Conservation (phyloP, 2,888 invertebrate genomes). For the Mesorhabditis sp. region DNA sequence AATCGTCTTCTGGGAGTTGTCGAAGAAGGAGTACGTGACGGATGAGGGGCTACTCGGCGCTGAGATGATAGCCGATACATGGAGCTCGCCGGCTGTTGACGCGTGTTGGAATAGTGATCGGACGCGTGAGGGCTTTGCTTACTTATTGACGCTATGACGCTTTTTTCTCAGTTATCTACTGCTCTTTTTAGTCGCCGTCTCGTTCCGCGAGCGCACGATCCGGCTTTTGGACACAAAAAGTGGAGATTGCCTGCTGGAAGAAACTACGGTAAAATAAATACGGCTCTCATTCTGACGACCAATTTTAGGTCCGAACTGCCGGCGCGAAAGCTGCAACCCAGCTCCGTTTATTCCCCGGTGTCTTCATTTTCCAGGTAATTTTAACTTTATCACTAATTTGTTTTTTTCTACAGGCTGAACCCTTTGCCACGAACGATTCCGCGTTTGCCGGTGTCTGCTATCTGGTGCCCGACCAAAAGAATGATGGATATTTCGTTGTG, state of each 20-base stretch:
- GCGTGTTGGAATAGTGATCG: background rate
- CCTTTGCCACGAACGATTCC: background rate
- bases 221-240: background rate
- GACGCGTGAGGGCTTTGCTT: background rate
- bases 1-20: background rate
- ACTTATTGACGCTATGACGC: too few relatives aligned
- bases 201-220: background rate
- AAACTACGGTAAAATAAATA: background rate
- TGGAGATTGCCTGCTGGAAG: background rate
- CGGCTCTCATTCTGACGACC: background rate
- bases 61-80: background rate
- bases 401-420: too few relatives aligned
- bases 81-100: slow-evolving; percentile 3
- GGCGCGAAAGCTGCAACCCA: background rate
- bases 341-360: background rate
- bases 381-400: too few relatives aligned
- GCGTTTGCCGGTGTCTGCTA: background rate
- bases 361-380: background rate
- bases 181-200: background rate
- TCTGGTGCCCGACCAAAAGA: background rate
- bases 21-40: background rate
- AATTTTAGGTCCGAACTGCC: slow-evolving; percentile 5
- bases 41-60: background rate
- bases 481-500: background rate
- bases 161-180: background rate